Percentiles rank a stretch among this genome's conserved stretches.
phyloP scores from a whole-genome alignment of 1,140 invertebrate species.

The Artemia franciscana region DNA sequence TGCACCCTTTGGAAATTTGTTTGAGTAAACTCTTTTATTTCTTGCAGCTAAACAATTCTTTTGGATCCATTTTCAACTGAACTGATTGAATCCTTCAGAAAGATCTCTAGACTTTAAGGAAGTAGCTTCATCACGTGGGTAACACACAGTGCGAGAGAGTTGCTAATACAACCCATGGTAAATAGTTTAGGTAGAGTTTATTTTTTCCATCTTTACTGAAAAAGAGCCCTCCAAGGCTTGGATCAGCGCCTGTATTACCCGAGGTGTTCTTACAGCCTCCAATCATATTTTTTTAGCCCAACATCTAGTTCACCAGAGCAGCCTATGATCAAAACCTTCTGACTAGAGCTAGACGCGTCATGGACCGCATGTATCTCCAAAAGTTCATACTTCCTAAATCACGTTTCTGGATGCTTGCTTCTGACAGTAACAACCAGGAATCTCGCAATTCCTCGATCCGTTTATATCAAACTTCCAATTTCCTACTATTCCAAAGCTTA shows the following conservation, averaged over 20 bases:
- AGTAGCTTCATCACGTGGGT: neutral
- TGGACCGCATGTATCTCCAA: too few species aligned
- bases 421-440: too few species aligned
- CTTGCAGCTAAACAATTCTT: conserved; percentile 6
- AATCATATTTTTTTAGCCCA: neutral
- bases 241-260: neutral
- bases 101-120: neutral
- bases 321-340: neutral
- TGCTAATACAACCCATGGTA: neutral
- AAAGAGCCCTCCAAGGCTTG: neutral
- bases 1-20: conserved; percentile 4
- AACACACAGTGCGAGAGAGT: neutral
- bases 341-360: too few species aligned
- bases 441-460: too few species aligned
- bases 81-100: neutral
- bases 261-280: neutral
- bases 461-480: too few species aligned
- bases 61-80: conserved; percentile 4
- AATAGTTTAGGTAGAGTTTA: neutral
- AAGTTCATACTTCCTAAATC: too few species aligned
- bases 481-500: too few species aligned
- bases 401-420: too few species aligned
- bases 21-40: conserved; percentile 10
- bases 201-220: neutral
- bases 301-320: neutral